Base-by-base conservation (phyloP, 1,140 invertebrate genomes). In the Pygmarrhopalites habei region DNA sequence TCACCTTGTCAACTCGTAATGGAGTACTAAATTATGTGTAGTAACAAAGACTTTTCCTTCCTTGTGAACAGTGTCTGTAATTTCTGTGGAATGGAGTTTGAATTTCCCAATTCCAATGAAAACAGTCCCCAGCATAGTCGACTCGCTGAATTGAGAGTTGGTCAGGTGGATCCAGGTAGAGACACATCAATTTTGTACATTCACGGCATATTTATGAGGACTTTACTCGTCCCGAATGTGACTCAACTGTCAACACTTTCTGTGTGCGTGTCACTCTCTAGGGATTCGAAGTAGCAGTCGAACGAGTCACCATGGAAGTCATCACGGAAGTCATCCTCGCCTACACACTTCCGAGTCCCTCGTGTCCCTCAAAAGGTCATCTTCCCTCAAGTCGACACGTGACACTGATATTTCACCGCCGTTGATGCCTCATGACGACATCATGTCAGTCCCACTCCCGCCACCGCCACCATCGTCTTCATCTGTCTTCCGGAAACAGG, bases 391-490 rank as follows among this genome's bases (percentile, higher is more conserved):
- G 59, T 67, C 65, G 23, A 61, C 63, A 44, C 56, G 65, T 21
- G 49, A 63, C 7, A 39, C 56, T 14, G 53, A 55, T 26, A 56
- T 44, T 12, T 44, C 55, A 2, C 57, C 52, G 23, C 56, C 47
- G n/a, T 57, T 60, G 23, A 43, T 44, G 25, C n/a, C n/a, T n/a
- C n/a, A n/a, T n/a, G n/a, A n/a, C n/a, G 68, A 70, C 21, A 56
- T 60, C 30, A 46, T 64, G 21, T 63, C n/a, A n/a, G n/a, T 70
- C 25, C 69, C 65, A 19, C 69, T 65, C 14, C 63, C 65, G 23
- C 69, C 69, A 32, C 63, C 67, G 19, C 69, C 69, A 49, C 69
- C 69, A n/a, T 47, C 55, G 41, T 67, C 65, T 46, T 62, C 66
- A 17, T 39, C 28, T 26, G 66, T 61, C 26, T 67, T 70, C 55